Conservation (phyloP, 2,888 invertebrate genomes). For the Sylvicola cinctus region DNA sequence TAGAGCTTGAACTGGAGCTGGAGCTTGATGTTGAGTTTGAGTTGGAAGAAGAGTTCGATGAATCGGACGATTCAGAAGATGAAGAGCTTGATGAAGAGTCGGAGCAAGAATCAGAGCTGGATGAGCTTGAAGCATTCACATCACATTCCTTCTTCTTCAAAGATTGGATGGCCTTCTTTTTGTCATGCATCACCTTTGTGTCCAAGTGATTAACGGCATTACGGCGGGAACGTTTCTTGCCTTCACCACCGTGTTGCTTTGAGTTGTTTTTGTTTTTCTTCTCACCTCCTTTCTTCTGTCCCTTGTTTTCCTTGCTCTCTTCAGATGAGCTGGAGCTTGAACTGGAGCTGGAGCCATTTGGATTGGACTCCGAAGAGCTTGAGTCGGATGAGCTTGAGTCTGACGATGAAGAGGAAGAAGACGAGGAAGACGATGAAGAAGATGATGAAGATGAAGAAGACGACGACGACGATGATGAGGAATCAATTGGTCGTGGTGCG, state of each 20-base stretch:
- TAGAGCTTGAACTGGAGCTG: constrained; percentile 3
- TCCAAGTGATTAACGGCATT: too few relatives aligned
- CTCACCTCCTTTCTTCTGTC: too few relatives aligned
- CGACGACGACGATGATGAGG: constrained; percentile 8
- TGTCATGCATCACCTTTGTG: constrained; percentile 4
- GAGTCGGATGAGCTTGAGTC: constrained; percentile 10
- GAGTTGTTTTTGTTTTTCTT: too few relatives aligned
- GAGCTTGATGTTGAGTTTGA: constrained; percentile 7
- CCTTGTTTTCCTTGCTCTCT: too few relatives aligned
- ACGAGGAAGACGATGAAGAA: too few relatives aligned
- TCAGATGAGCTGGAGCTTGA: too few relatives aligned
- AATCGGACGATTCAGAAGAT: constrained; percentile 2
- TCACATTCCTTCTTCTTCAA: neutral
- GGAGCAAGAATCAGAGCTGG: neutral
- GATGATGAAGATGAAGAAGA: constrained; percentile 7
- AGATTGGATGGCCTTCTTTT: too few relatives aligned
- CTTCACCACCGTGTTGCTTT: too few relatives aligned
- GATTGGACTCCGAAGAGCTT: constrained; percentile 1
- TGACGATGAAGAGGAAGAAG: constrained; percentile 7
- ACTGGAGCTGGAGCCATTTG: constrained; percentile 5
- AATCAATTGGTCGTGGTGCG: constrained; percentile 7
- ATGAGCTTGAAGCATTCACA: too few relatives aligned
- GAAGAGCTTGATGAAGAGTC: constrained; percentile 7
- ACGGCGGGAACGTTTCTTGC: too few relatives aligned
- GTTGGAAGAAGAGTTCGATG: constrained; percentile 9